These are phyloP conservation scores for human (Homo sapiens) DNA, from an alignment of 2,113 vertebrate genomes.

Conservation along the genomic window DNA sequence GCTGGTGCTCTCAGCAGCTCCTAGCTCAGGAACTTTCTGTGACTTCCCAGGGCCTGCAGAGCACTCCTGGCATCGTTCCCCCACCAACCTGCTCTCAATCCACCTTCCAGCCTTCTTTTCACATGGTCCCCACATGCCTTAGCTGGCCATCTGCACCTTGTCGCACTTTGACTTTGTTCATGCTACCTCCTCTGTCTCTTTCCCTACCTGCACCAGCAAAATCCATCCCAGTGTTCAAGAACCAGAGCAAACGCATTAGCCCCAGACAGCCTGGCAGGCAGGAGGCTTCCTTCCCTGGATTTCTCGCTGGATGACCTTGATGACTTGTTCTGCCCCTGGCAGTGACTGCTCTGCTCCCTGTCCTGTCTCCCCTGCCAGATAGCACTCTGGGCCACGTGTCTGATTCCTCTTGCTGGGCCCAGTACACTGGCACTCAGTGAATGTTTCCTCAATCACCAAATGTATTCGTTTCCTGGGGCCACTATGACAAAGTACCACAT, in stretches of 20 bases:
- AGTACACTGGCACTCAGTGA: not conserved
- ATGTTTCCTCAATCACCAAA: not conserved
- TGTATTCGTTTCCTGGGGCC: not conserved
- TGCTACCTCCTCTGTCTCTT: not conserved
- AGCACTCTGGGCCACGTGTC: not conserved
- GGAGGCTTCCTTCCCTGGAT: not conserved
- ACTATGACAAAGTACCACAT: not conserved
- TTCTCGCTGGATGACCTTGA: not conserved
- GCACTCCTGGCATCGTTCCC: not conserved
- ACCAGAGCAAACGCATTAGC: not conserved
- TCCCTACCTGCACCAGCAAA: not conserved
- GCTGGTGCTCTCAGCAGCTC: not conserved
- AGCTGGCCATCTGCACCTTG: rapidly evolving
- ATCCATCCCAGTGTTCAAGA: not conserved
- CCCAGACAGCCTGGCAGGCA: not conserved
- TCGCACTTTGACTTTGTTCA: not conserved
- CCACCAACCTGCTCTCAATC: not conserved
- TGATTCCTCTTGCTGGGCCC: no score
- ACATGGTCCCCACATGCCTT: not conserved
- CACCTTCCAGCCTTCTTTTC: not conserved
- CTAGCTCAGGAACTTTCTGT: not conserved
- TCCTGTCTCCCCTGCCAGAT: not conserved
- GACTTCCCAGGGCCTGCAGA: not conserved
- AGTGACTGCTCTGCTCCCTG: not conserved
- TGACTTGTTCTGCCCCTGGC: not conserved